These are phyloP conservation scores for Oreochromis mossambicus DNA, from an alignment of 2,797 vertebrate species.

Conservation along the genomic window DNA sequence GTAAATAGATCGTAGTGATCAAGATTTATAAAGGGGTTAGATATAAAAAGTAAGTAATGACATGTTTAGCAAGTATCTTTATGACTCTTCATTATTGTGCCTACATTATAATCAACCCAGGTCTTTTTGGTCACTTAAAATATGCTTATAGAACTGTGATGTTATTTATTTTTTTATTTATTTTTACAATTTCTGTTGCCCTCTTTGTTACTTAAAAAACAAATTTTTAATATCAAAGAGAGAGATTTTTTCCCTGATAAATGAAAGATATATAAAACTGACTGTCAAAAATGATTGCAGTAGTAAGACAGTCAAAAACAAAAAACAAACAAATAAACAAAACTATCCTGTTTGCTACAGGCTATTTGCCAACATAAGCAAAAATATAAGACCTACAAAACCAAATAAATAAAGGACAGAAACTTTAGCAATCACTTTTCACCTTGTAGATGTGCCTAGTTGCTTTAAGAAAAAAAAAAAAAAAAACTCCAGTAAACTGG, in stretches of 20 bases:
- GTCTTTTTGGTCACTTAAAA: fast-evolving
- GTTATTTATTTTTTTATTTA: not conserved
- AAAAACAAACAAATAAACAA: too few species aligned
- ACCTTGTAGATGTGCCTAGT: not conserved
- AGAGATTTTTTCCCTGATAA: fast-evolving
- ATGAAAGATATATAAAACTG: not conserved
- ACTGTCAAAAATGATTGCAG: fast-evolving
- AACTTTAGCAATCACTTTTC: not conserved
- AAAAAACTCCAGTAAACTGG: not conserved
- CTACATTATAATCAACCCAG: not conserved
- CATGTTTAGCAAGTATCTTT: not conserved
- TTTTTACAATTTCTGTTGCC: not conserved
- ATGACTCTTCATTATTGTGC: not conserved
- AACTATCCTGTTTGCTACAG: not conserved
- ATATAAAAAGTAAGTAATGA: not conserved
- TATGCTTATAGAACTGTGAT: not conserved
- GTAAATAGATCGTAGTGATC: not conserved
- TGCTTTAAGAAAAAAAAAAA: not conserved
- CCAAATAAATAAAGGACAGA: not conserved
- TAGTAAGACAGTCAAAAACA: not conserved
- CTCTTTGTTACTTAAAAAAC: too few species aligned
- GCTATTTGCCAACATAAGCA: not conserved
- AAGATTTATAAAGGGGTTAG: not conserved
- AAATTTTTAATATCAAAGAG: too few species aligned
- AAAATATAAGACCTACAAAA: not conserved